Evolutionary conservation across 2,797 vertebrate genomes (phyloP).

Genomic region (Lithobates sylvaticus): DNA sequence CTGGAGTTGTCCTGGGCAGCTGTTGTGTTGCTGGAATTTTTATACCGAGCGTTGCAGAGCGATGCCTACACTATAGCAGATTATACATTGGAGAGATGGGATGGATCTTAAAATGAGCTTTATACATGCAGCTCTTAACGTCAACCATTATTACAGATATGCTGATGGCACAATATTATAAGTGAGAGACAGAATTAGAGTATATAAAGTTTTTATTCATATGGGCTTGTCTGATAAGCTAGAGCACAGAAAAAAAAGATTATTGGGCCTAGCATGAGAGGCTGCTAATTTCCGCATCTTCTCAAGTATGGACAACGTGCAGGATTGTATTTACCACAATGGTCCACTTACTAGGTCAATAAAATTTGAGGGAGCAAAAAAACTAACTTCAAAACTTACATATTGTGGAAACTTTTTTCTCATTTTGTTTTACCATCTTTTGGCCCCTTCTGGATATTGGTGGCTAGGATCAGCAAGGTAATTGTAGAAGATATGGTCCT

Average conservation of each 20-base stretch:
- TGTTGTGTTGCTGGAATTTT: constrained; percentile 52
- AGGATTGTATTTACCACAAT: too few species aligned
- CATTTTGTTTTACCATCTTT: too few species aligned
- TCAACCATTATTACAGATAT: constrained; percentile 43
- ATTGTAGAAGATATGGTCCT: too few species aligned
- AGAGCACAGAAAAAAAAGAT: neutral
- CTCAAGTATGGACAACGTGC: too few species aligned
- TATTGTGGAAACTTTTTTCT: too few species aligned
- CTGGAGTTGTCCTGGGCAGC: constrained; percentile 47
- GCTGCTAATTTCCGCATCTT: too few species aligned
- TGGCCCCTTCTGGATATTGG: too few species aligned
- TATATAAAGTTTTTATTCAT: constrained; percentile 3
- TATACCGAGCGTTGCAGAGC: constrained; percentile 41
- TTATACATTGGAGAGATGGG: constrained; percentile 57
- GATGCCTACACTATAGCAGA: constrained; percentile 45
- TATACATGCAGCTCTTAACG: constrained; percentile 34
- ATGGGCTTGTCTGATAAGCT: neutral
- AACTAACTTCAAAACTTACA: too few species aligned
- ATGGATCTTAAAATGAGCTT: constrained; percentile 39
- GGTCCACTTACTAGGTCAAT: too few species aligned
- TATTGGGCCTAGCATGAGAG: too few species aligned
- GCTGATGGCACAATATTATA: constrained; percentile 48
- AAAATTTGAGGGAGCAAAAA: too few species aligned
- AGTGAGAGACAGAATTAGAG: constrained; percentile 29
- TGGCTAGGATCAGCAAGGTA: too few species aligned